Percentiles rank a stretch among this genome's conserved stretches.
Conservation (phyloP, 2,888 invertebrate genomes). For the Alitta virens region DNA sequence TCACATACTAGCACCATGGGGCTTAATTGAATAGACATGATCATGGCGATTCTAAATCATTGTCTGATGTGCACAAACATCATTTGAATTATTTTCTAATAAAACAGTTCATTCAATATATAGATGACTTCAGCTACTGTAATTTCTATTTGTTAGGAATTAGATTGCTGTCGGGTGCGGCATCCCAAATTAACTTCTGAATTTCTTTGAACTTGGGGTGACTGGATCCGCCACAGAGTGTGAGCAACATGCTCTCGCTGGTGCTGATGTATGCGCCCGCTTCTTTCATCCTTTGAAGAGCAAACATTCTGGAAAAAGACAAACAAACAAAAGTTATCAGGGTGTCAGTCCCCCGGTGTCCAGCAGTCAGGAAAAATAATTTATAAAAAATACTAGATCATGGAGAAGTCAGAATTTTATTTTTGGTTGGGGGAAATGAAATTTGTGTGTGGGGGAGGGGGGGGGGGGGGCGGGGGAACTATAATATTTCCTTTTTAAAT, state of each 20-base stretch:
- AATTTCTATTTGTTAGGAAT: not conserved
- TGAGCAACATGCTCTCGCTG: conserved; percentile 51
- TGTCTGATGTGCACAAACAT: no score
- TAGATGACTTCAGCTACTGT: not conserved
- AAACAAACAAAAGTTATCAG: no score
- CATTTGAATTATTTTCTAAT: not conserved
- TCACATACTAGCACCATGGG: no score
- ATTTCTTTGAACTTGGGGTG: conserved; percentile 53
- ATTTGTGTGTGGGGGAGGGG: no score
- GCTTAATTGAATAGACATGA: no score
- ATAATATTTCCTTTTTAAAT: no score
- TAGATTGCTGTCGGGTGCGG: conserved; percentile 47
- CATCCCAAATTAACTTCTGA: conserved; percentile 53
- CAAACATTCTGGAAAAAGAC: conserved; percentile 55
- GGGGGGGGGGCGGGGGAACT: no score
- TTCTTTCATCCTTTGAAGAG: conserved; percentile 50
- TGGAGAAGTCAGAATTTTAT: no score
- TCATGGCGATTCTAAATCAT: no score
- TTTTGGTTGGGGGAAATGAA: no score
- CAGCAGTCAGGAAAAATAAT: not conserved
- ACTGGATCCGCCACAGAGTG: conserved; percentile 44
- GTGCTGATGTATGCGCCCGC: conserved; percentile 55
- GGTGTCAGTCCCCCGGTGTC: no score
- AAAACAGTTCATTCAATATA: not conserved
- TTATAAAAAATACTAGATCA: no score